Evolutionary conservation across 2,113 vertebrate genomes (phyloP), one percentile per base, ranked within the genome.

Genomic region (Oryzias woworae): DNA sequence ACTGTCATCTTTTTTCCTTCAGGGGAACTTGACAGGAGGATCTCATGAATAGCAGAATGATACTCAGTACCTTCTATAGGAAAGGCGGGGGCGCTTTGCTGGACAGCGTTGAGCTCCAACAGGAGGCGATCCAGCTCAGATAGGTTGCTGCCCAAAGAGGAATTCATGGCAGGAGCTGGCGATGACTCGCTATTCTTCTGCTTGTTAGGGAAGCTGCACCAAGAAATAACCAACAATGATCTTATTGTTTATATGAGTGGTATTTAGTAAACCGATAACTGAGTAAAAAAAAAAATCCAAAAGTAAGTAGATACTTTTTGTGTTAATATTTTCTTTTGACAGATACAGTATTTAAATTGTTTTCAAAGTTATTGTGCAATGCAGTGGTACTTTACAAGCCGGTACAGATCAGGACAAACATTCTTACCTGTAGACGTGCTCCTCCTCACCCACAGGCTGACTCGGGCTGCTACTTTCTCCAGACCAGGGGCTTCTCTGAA

Each of bases 61-160:
- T 48, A 10, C 53, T 28, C 13, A 56, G 24, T 82, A 96, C 95
- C 96, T 92, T 92, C 80, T 62, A 91, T 82, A 45, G 92, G 87
- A 66, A 93, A 92, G 5, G 82, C 71, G 17, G 92, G 56, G 0
- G 94, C 87, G 71, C 86, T 92, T 45, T 96, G 94, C 74, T 97
- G 95, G 62, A 96, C 96, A 0, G 94, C 93, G 1, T 96, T 98
- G 58, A 98, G 91, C 69, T 97, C 96, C 85, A 95, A 74, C 58
- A 97, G 92, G 46, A 98, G 92, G 4, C 95, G 95, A 90, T 97
- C 96, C 65, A 98, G 90, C 82, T 98, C 96, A 0, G 96, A 98
- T 61, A 98, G 91, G 87, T 98, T 97, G 89, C 90, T 95, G 77
- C 95, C 96, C 87, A 97, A 72, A 0, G 92, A 93, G 44, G 94